Conservation (phyloP, 2,113 vertebrate genomes). For the Colius striatus region DNA sequence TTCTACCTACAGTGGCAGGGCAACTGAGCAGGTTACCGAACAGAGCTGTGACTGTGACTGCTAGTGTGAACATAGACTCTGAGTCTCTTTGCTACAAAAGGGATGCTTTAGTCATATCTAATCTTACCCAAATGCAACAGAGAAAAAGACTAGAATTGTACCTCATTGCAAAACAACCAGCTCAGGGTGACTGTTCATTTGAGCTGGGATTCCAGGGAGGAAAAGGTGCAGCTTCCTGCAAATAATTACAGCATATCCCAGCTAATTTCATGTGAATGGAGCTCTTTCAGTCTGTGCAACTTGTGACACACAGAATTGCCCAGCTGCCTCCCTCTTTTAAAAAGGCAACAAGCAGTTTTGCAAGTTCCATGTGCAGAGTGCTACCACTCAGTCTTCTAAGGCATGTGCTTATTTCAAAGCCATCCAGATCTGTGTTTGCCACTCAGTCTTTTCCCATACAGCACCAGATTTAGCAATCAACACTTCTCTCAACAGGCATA, state of each 20-base stretch:
- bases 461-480: background rate
- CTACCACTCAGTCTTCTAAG: background rate
- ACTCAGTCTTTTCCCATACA: background rate
- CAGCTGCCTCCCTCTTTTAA: background rate
- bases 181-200: background rate
- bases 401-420: background rate
- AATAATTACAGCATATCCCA: background rate
- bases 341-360: background rate
- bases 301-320: background rate
- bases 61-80: background rate
- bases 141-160: background rate
- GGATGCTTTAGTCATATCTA: background rate
- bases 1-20: background rate
- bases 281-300: background rate
- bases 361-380: background rate
- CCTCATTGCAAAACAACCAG: background rate
- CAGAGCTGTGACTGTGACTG: background rate
- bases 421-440: background rate
- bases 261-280: background rate
- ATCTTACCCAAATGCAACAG: background rate
- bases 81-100: background rate
- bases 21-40: background rate
- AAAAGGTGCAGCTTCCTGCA: background rate
- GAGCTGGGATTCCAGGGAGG: background rate
- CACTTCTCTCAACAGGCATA: slow-evolving; percentile 85